Evolutionary conservation across 1,140 invertebrate genomes (phyloP), one percentile per base, ranked within the genome.

Genomic region (Pissodes strobi): DNA sequence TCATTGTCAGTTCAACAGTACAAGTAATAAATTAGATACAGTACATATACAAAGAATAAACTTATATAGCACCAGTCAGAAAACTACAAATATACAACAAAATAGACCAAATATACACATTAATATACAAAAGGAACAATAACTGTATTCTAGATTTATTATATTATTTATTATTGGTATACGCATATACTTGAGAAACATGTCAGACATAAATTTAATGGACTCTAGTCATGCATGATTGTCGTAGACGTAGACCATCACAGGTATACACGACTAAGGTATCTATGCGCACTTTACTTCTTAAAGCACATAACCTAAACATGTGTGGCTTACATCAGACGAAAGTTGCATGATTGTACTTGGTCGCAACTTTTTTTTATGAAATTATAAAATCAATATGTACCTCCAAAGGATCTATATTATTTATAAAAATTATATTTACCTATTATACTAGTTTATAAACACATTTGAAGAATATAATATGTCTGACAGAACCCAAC

Each of bases 31-130:
- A 76, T 74, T 68, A 76, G 27, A 69, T 71, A 69, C 59, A 72
- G 51, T 63, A 67, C 65, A 70, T 68, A 65, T 62, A 71, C 66
- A 74, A 68, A 69, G 61, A 65, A 69, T 69, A 66, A 74, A 71
- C 66, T 70, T 72, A 72, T 73, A 71, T 77, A 77, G 75, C 75
- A 77, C 75, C 75, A 77, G 75, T 76, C 73, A 72, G 21, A 23
- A 64, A 71, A 75, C 75, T 76, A 75, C 69, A 67, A 73, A 75
- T 75, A 68, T 72, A 71, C 70, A 72, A 67, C 59, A 64, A 68
- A 64, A 39, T 46, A 59, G 17, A 67, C 53, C 57, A 41, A 70
- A 67, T 70, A 67, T 73, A 71, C 70, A 72, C 52, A 69, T 68
- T 69, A 69, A 70, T 72, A 70, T 69, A 71, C 69, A 72, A 66